Evolutionary conservation across 2,113 vertebrate genomes (phyloP).

Genomic region (Entosphenus tridentatus): DNA sequence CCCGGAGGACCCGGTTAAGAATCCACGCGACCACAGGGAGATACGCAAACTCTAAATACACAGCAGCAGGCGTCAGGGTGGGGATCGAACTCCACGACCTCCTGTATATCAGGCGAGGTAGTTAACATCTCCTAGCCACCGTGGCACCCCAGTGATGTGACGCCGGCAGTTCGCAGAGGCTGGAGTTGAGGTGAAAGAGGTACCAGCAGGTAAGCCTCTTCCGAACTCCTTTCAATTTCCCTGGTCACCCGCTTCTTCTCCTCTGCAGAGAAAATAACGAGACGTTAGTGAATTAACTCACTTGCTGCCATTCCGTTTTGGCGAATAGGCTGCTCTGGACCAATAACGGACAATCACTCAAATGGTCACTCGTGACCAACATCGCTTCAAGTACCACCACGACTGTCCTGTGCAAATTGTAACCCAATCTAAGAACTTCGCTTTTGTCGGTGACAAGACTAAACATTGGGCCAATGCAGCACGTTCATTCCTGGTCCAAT

Average conservation of each 20-base stretch:
- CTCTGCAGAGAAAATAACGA: slow-evolving; percentile 25
- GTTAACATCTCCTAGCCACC: not conserved
- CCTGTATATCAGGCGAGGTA: not conserved
- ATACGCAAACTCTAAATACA: not conserved
- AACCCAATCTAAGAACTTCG: no score
- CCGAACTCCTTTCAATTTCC: slow-evolving; percentile 59
- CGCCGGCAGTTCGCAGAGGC: slow-evolving; percentile 9
- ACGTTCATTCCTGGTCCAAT: no score
- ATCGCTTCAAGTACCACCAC: not conserved
- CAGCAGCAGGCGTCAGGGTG: not conserved
- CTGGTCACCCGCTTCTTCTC: slow-evolving; percentile 62
- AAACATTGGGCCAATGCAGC: no score
- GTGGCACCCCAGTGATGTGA: not conserved
- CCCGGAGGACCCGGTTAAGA: no score
- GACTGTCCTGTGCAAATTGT: not conserved
- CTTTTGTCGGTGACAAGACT: no score
- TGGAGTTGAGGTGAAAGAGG: no score
- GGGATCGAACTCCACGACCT: not conserved
- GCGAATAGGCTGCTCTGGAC: no score
- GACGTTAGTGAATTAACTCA: no score
- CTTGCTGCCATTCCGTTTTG: no score
- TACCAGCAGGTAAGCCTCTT: slow-evolving; percentile 75
- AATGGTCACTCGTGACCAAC: not conserved
- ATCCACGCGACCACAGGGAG: no score
- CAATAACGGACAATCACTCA: not conserved